Evolutionary conservation across 2,797 vertebrate species (phyloP), one percentile per base, ranked within the genome.

Genomic region (Onychomys leucogaster): DNA sequence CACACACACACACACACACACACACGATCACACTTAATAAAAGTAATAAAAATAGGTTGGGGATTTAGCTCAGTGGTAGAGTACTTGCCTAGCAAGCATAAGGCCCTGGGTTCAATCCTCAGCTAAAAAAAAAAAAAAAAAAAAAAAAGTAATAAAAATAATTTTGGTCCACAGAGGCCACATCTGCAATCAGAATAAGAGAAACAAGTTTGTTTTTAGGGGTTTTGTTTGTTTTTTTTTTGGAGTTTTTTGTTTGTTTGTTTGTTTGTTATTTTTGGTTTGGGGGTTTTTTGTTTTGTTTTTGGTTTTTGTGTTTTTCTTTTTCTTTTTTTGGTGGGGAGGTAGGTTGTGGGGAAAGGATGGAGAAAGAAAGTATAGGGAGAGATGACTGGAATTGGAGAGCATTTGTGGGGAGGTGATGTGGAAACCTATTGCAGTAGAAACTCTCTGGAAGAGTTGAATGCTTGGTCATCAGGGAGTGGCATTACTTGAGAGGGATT

Each of bases 131-230:
- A n/a, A n/a, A n/a, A n/a, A n/a, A n/a, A n/a, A n/a, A n/a, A n/a
- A n/a, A n/a, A n/a, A n/a, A 43, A 83, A 83, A 41, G 12, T 61
- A 49, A 85, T 67, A n/a, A 67, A 67, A 13, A 16, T 34, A 69
- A 25, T n/a, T 96, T 95, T 94, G 96, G 71, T 29, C 34, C 88
- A 65, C 10, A 41, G 73, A 87, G 59, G 32, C 83, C 41, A 32
- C 13, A 37, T 76, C 75, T 34, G 5, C 27, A 37, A 37, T 14
- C 32, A 76, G 9, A 37, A 1, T 84, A 69, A 41, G 52, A 69
- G 61, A 94, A 89, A 65, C 1, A 29, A 49, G 46, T 2, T 10
- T n/a, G 14, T 6, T 57, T n/a, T 34, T 34, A 55, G 55, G 8
- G 17, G 25, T n/a, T 59, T 49, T 29, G 25, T 76, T 57, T 75